Percentiles rank a stretch among this genome's conserved stretches.
Evolutionary conservation across 2,797 vertebrate genomes (phyloP).

Genomic region (Mormyrops boulengeri): DNA sequence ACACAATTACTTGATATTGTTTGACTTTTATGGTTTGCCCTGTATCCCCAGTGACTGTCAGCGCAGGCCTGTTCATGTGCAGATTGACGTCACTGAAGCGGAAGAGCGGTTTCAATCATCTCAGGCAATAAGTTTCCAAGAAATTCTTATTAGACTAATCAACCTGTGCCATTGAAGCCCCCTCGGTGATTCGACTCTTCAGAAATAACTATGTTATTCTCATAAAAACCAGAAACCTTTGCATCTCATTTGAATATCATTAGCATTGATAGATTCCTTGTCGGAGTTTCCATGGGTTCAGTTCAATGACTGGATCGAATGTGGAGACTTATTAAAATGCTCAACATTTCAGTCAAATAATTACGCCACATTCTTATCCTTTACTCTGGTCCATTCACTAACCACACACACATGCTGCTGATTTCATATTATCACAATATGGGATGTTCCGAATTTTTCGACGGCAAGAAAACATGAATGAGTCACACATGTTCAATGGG

Average conservation of each 20-base stretch:
- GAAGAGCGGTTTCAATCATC: not conserved
- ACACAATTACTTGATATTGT: conserved; percentile 1
- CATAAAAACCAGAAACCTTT: conserved; percentile 9
- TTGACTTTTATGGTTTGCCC: not conserved
- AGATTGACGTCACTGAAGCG: conserved; percentile 15
- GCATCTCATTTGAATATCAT: conserved; percentile 15
- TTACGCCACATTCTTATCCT: not conserved
- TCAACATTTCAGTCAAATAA: conserved; percentile 1
- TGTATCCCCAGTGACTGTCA: conserved; percentile 19
- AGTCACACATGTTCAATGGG: not conserved
- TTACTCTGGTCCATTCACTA: not conserved
- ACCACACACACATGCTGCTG: not conserved
- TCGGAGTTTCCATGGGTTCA: not conserved
- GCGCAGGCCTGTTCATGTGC: not conserved
- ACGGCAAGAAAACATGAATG: not conserved
- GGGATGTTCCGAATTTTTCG: not conserved
- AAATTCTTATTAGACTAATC: conserved; percentile 10
- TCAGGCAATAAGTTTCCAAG: conserved; percentile 4
- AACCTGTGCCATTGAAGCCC: not conserved
- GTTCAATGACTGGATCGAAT: not conserved
- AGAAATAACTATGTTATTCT: not conserved
- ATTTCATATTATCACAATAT: not conserved
- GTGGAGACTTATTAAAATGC: conserved; percentile 5
- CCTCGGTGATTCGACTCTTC: not conserved
- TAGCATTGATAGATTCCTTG: not conserved